A percentile compares a stretch with the other conserved stretches of the same genome.
These are phyloP conservation scores for Nezara viridula DNA, from an alignment of 2,888 invertebrate genomes.

Conservation along the genomic window DNA sequence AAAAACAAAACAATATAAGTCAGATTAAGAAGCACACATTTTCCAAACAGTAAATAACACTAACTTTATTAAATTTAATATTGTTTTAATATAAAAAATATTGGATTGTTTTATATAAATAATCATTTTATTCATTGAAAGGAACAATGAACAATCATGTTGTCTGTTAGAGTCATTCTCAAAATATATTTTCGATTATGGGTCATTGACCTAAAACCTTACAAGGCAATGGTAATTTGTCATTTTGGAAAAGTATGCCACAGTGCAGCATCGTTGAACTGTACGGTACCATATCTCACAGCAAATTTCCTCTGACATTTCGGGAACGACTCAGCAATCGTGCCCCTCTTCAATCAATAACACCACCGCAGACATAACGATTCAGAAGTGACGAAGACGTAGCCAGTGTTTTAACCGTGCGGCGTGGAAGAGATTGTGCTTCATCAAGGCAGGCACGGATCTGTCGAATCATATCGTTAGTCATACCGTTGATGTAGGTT, in stretches of 20 bases:
- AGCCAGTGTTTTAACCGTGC: not conserved
- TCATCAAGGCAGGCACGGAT: not conserved
- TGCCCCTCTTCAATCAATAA: not conserved
- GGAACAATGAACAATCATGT: no score
- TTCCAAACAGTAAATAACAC: no score
- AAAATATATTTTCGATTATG: not conserved
- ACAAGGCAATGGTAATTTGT: not conserved
- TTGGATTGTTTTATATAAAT: no score
- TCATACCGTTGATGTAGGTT: not conserved
- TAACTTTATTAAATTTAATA: no score
- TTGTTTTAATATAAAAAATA: no score
- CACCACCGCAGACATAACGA: not conserved
- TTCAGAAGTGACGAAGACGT: not conserved
- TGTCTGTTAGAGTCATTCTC: not conserved
- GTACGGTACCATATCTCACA: not conserved
- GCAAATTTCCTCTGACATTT: not conserved
- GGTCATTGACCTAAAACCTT: not conserved
- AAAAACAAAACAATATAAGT: no score
- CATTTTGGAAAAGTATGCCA: constrained; percentile 7
- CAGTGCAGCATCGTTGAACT: not conserved
- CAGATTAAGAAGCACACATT: no score
- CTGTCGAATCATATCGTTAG: not conserved
- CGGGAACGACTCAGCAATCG: not conserved
- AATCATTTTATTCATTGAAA: no score
- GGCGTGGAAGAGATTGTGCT: not conserved